These are phyloP conservation scores for Pseudolycoriella hygida DNA, from an alignment of 2,888 invertebrate genomes.

Conservation along the genomic window DNA sequence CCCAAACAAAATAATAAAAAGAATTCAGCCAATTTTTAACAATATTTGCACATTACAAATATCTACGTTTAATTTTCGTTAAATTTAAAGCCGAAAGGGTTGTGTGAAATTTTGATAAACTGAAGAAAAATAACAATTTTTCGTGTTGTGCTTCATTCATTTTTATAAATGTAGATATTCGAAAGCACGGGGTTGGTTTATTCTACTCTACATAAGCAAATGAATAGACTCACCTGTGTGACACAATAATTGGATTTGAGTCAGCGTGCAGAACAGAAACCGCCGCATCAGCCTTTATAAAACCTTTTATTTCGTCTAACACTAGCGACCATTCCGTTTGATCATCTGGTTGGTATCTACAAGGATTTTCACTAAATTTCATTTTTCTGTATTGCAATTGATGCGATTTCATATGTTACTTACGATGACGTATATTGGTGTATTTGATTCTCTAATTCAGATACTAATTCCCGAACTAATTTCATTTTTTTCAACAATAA, in stretches of 20 bases:
- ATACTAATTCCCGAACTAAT: conserved; percentile 75
- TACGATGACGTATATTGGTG: conserved; percentile 81
- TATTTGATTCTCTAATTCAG: conserved; percentile 85
- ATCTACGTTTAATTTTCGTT: no score
- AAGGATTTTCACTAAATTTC: conserved; percentile 4
- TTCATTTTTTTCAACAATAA: conserved; percentile 85
- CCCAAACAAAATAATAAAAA: no score
- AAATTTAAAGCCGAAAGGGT: no score
- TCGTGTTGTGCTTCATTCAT: neutral
- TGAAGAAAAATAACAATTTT: neutral
- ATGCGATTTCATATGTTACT: conserved; percentile 8
- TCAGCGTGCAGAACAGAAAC: conserved; percentile 79
- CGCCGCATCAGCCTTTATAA: conserved; percentile 81
- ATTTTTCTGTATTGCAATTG: neutral
- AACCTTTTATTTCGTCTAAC: conserved; percentile 84
- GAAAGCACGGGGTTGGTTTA: conserved; percentile 31
- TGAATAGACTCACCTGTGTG: conserved; percentile 48
- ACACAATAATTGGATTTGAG: conserved; percentile 66
- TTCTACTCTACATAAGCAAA: conserved; percentile 3
- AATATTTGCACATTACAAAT: no score
- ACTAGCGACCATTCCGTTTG: conserved; percentile 91
- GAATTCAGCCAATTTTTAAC: no score
- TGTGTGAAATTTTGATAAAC: no score
- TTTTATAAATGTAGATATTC: conserved; percentile 9
- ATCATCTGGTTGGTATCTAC: conserved; percentile 83